These are phyloP conservation scores for Gavialis gangeticus DNA, from an alignment of 2,113 vertebrate species.

Conservation along the genomic window DNA sequence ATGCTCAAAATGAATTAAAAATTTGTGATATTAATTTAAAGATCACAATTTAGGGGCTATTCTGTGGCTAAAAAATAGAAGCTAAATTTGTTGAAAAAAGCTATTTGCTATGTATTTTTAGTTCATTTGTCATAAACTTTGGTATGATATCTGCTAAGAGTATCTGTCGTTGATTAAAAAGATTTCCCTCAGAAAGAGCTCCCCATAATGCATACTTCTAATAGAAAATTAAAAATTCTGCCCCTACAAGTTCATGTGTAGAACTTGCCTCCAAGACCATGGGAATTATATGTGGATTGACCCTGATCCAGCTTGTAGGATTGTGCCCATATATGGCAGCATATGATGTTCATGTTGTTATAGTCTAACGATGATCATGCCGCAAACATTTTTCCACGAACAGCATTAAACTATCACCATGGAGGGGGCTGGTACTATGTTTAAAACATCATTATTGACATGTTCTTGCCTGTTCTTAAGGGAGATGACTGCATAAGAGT, in stretches of 20 bases:
- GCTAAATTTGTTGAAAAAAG: not conserved
- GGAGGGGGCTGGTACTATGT: fast-evolving
- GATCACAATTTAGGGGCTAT: not conserved
- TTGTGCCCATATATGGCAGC: fast-evolving
- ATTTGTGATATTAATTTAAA: not conserved
- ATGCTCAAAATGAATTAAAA: not conserved
- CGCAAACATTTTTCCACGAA: not conserved
- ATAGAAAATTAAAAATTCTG: not conserved
- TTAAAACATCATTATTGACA: not conserved
- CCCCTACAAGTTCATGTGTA: not conserved
- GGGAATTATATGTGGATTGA: fast-evolving
- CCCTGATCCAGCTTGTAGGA: not conserved
- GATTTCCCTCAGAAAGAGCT: not conserved
- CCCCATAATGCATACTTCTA: not conserved
- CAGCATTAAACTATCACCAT: not conserved
- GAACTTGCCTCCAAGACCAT: not conserved
- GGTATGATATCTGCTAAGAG: not conserved
- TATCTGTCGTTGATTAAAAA: not conserved
- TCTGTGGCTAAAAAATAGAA: not conserved
- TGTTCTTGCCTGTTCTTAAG: not conserved
- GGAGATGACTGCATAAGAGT: not conserved
- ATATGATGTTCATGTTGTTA: fast-evolving
- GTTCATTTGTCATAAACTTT: fast-evolving
- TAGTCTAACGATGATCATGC: not conserved
- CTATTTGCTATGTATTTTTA: not conserved